phyloP scores from a whole-genome alignment of 2,797 vertebrate species.

The Dendrocincla tyrannina region DNA sequence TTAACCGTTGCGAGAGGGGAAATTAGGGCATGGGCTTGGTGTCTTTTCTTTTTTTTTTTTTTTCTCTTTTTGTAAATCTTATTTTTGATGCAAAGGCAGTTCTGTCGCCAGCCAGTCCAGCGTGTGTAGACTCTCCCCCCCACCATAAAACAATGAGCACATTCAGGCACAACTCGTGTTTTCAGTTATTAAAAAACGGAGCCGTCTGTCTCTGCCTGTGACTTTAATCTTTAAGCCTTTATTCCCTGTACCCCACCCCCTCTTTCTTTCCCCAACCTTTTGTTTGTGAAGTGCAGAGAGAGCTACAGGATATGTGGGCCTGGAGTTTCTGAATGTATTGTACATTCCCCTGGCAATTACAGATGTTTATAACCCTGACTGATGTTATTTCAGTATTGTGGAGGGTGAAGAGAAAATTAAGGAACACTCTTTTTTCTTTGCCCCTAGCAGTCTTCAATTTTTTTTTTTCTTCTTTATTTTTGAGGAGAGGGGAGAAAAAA shows the following conservation, averaged over 20 bases:
- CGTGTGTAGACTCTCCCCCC: conserved; percentile 65
- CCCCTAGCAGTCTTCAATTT: conserved; percentile 12
- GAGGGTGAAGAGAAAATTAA: conserved; percentile 51
- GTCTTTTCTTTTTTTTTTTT: not conserved
- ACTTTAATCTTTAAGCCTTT: conserved; percentile 86
- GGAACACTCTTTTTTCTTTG: conserved; percentile 31
- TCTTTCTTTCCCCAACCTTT: conserved; percentile 74
- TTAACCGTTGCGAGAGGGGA: conserved; percentile 41
- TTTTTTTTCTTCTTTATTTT: not conserved
- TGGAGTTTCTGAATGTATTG: conserved; percentile 65
- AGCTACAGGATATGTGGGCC: conserved; percentile 74
- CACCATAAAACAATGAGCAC: conserved; percentile 80
- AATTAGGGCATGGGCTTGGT: conserved; percentile 13
- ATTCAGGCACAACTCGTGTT: conserved; percentile 83
- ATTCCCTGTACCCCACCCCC: conserved; percentile 74
- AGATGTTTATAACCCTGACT: conserved; percentile 69
- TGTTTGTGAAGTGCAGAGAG: conserved; percentile 75
- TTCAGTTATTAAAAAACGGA: conserved; percentile 85
- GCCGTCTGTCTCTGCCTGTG: conserved; percentile 82
- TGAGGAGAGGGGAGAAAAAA: accelerated
- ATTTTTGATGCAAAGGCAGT: conserved; percentile 74
- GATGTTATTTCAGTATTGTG: conserved; percentile 67
- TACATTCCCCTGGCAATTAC: conserved; percentile 70
- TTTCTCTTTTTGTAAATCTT: conserved; percentile 51
- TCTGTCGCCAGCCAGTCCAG: conserved; percentile 83